Evolutionary conservation across 2,113 vertebrate genomes (phyloP), one percentile per base, ranked within the genome.

Genomic region (Tursiops truncatus): DNA sequence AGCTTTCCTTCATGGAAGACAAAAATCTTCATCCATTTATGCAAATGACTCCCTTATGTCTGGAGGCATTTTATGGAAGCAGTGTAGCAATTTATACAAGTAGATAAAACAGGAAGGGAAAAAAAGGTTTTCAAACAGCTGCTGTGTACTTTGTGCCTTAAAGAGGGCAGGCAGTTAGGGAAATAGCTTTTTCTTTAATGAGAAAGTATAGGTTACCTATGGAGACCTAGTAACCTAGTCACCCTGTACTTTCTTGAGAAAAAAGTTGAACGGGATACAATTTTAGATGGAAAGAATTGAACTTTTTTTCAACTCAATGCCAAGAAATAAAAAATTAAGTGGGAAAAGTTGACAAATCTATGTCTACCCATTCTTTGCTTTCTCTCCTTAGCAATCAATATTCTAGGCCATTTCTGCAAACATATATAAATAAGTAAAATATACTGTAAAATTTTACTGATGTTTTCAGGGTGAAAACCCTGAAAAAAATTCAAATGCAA

Each of bases 41-140:
- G 91, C 8, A 97, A 97, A 98, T 93, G n/a, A 97, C 77, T 97
- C 73, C 94, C 95, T 96, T 89, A 81, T 96, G 94, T 97, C 83
- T 97, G 76, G 21, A 63, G 26, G 47, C 62, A 97, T 94, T 91
- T 91, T 71, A 96, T 96, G 97, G 90, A 97, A 98, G 86, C 79
- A 98, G 93, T 98, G 98, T 97, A 96, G 68, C n/a, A 97, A 98
- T 93, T 98, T 91, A 97, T 96, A 97, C 44, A 97, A 97, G 95
- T 20, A 98, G 88, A 92, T 38, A 74, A 95, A 98, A 88, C 41
- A 88, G 58, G 80, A 73, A 89, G 26, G 36, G 41, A 92, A 44
- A 97, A 89, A 92, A 96, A 93, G 95, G 62, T 85, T 98, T 96
- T 92, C 95, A 88, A 97, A 97, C 77, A 98, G 96, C 86, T 97